Conservation (phyloP, 2,113 vertebrate genomes). For the Pteruthius melanotis region DNA sequence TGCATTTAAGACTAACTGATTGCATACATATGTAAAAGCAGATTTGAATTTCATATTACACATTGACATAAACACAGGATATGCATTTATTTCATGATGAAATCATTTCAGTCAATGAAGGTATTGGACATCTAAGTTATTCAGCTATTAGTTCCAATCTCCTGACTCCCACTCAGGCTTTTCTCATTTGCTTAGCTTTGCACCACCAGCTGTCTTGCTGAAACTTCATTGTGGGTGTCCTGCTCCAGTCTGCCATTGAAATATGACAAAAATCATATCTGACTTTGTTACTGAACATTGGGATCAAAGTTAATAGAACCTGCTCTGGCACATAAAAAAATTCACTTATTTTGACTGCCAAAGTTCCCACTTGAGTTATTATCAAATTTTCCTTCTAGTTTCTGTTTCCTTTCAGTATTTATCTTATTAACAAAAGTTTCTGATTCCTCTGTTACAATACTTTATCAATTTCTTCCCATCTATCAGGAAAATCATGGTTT, state of each 20-base stretch:
- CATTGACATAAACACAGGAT: conserved; percentile 42
- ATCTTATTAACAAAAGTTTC: neutral
- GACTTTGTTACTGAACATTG: neutral
- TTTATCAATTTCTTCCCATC: neutral
- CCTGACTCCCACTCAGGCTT: conserved; percentile 13
- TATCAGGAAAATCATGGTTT: neutral
- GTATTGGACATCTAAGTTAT: conserved; percentile 33
- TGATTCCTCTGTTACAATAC: neutral
- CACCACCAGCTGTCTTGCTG: conserved; percentile 38
- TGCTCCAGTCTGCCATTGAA: neutral
- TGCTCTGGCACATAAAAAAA: neutral
- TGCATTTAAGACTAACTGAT: conserved; percentile 52
- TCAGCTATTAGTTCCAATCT: conserved; percentile 39
- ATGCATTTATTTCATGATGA: conserved; percentile 42
- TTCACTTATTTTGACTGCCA: neutral
- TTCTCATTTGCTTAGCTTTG: conserved; percentile 27
- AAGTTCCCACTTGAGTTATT: neutral
- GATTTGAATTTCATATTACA: conserved; percentile 60
- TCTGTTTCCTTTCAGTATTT: neutral
- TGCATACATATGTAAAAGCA: conserved; percentile 64
- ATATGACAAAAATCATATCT: neutral
- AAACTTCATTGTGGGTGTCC: conserved; percentile 32
- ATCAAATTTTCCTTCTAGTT: neutral
- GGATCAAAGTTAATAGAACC: neutral
- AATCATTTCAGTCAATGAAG: conserved; percentile 37